Evolutionary conservation across 2,888 invertebrate genomes (phyloP).

Genomic region (Agriotes lineatus): DNA sequence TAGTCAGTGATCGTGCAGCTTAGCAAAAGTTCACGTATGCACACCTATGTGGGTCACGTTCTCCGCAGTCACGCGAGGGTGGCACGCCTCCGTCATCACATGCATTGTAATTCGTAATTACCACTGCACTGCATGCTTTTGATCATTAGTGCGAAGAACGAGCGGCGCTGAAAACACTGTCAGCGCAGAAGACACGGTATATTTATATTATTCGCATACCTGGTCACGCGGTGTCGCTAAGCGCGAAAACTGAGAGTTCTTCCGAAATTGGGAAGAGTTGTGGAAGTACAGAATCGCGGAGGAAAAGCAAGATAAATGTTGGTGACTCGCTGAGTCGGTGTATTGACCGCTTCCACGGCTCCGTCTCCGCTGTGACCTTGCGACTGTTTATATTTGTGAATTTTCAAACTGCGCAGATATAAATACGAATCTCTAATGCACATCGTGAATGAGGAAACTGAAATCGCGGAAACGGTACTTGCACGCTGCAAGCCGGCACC

Average conservation of each 20-base stretch:
- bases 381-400: slow-evolving; percentile 18
- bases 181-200: not conserved
- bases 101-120: slow-evolving; percentile 40
- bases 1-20: slow-evolving; percentile 29
- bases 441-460: not conserved
- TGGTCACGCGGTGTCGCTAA: no score
- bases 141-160: slow-evolving; percentile 27
- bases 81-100: slow-evolving; percentile 39
- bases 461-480: not conserved
- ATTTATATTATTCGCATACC: no score
- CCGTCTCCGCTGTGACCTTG: slow-evolving; percentile 10
- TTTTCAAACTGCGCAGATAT: slow-evolving; percentile 20
- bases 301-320: not conserved
- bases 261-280: no score
- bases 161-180: slow-evolving; percentile 3
- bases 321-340: not conserved
- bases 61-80: slow-evolving; percentile 47
- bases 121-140: slow-evolving; percentile 33
- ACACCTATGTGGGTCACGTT: slow-evolving; percentile 44
- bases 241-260: no score
- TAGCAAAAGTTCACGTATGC: slow-evolving; percentile 32
- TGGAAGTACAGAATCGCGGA: no score
- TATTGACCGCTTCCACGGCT: slow-evolving; percentile 7
- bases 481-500: not conserved
- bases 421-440: slow-evolving; percentile 6